phyloP scores from a whole-genome alignment of 2,113 vertebrate genomes.

The Alligator sinensis region DNA sequence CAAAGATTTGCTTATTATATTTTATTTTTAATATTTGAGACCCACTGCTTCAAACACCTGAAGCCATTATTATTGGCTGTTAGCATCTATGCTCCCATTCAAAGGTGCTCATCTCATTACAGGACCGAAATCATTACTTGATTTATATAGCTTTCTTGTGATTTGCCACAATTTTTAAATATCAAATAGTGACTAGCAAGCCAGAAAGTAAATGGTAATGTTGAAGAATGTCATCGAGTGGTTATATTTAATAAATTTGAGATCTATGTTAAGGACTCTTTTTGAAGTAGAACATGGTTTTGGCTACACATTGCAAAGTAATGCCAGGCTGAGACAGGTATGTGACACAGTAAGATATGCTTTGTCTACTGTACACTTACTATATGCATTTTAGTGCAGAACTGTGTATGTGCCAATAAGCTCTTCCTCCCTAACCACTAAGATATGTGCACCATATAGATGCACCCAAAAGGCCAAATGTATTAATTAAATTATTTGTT shows the following conservation, averaged over 20 bases:
- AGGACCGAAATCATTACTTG: neutral
- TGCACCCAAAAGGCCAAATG: neutral
- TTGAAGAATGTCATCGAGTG: conserved; percentile 22
- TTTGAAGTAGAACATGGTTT: conserved; percentile 7
- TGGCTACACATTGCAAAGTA: no score
- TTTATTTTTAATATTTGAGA: neutral
- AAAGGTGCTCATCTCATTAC: neutral
- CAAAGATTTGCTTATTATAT: accelerated
- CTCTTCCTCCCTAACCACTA: no score
- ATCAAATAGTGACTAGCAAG: conserved; percentile 13
- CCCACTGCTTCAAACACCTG: neutral
- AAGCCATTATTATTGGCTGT: neutral
- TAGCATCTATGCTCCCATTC: neutral
- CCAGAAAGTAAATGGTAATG: neutral
- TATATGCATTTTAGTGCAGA: no score
- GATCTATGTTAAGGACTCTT: conserved; percentile 12
- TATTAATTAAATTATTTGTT: conserved; percentile 43
- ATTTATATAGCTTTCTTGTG: neutral
- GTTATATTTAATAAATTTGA: conserved; percentile 23
- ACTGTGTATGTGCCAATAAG: no score
- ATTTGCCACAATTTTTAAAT: neutral
- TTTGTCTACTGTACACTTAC: no score
- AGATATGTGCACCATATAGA: no score
- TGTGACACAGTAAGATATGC: no score
- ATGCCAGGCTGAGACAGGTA: no score